Conservation (phyloP, 1,140 invertebrate species). For the Bombus ignitus region DNA sequence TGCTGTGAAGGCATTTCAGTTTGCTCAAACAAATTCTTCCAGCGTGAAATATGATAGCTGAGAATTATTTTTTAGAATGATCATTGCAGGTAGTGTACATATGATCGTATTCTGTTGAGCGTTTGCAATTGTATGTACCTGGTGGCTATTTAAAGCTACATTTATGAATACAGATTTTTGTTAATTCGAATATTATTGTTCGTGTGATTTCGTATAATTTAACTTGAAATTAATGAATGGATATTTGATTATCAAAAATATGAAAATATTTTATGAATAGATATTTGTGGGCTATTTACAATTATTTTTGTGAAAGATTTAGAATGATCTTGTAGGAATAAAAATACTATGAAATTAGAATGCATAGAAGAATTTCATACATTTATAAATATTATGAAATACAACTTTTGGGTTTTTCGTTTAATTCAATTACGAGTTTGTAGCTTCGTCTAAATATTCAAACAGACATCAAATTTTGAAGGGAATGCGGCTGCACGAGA, state of each 20-base stretch:
- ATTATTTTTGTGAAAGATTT: neutral
- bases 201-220: too few species aligned
- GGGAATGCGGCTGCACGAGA: neutral
- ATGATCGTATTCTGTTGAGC: neutral
- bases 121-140: neutral
- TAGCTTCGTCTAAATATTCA: neutral
- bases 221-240: too few species aligned
- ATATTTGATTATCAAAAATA: too few species aligned
- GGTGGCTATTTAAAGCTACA: too few species aligned
- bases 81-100: neutral
- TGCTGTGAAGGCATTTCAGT: neutral
- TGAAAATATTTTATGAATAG: too few species aligned
- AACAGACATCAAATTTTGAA: neutral
- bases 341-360: too few species aligned
- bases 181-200: too few species aligned
- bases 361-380: neutral
- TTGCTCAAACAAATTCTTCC: neutral
- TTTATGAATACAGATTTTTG: too few species aligned
- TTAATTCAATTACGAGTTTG: neutral
- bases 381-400: neutral
- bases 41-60: neutral
- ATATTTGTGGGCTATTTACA: too few species aligned
- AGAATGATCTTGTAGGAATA: neutral
- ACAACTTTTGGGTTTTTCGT: neutral
- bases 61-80: neutral